Evolutionary conservation across 23 tunicate species (phyloP).

Genomic region (Ciona savignyi): DNA sequence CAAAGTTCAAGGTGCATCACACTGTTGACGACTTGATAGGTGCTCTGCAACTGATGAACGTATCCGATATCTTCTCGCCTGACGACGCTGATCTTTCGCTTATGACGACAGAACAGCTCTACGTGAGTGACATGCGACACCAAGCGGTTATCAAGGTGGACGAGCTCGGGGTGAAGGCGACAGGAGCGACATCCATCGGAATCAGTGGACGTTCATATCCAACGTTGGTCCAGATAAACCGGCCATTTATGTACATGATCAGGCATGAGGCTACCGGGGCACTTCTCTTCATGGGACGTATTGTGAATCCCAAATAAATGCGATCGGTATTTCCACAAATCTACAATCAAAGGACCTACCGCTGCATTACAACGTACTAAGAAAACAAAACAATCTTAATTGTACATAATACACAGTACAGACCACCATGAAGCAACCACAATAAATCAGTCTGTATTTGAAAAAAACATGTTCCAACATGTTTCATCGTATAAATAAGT

Average conservation of each 20-base stretch:
- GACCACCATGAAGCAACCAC: too few relatives aligned
- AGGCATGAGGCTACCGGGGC: constrained; percentile 57
- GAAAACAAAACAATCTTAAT: too few relatives aligned
- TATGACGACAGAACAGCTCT: constrained; percentile 30
- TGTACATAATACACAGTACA: too few relatives aligned
- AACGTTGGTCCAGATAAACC: constrained; percentile 11
- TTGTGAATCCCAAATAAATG: constrained; percentile 36
- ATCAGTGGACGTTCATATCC: constrained; percentile 23
- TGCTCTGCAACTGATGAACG: constrained; percentile 31
- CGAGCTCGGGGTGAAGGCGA: constrained; percentile 76
- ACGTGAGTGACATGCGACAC: constrained; percentile 63
- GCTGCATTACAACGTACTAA: too few relatives aligned
- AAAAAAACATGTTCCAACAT: too few relatives aligned
- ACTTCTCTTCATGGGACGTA: constrained; percentile 49
- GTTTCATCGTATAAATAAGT: too few relatives aligned
- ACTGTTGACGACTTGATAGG: constrained; percentile 22
- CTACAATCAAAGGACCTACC: too few relatives aligned
- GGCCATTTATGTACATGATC: constrained; percentile 63
- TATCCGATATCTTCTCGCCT: constrained; percentile 43
- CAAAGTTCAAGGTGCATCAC: constrained; percentile 54
- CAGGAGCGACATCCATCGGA: constrained; percentile 42
- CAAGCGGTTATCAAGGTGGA: constrained; percentile 59
- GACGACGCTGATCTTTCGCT: constrained; percentile 39
- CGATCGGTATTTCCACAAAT: too few relatives aligned
- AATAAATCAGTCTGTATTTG: too few relatives aligned